Evolutionary conservation across 2,113 vertebrate species (phyloP).

Genomic region (Alaudala cheleensis): DNA sequence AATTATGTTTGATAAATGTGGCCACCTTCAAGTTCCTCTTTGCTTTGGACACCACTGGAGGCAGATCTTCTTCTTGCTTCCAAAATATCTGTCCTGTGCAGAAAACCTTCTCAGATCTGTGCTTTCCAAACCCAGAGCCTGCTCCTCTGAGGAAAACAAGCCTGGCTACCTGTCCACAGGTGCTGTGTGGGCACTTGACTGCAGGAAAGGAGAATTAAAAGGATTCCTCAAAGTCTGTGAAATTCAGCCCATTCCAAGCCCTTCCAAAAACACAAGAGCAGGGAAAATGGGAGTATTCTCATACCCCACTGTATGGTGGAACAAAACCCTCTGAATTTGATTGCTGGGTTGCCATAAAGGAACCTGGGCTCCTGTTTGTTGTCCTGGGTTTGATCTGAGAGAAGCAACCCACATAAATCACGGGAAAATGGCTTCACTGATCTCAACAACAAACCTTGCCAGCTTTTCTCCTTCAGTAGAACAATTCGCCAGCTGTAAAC

Average conservation of each 20-base stretch:
- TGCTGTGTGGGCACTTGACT: neutral
- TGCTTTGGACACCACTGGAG: neutral
- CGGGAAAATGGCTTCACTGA: neutral
- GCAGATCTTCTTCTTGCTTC: neutral
- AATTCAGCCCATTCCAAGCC: neutral
- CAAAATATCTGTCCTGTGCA: neutral
- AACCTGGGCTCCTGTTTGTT: neutral
- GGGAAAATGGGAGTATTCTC: neutral
- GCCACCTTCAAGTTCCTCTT: neutral
- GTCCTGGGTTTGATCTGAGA: neutral
- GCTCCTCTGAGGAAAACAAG: neutral
- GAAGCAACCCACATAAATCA: neutral
- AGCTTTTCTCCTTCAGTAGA: neutral
- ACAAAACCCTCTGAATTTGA: neutral
- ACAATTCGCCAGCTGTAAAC: neutral
- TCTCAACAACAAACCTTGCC: neutral
- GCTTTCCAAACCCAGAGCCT: neutral
- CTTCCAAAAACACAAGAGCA: neutral
- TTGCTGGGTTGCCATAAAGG: neutral
- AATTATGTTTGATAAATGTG: neutral
- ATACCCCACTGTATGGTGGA: neutral
- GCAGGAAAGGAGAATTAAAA: neutral
- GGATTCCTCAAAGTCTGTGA: neutral
- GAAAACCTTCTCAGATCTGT: neutral
- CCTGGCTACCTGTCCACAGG: too few species aligned